Base-by-base conservation (phyloP, 2,888 invertebrate genomes). In the Meiosimyza platycephala region DNA sequence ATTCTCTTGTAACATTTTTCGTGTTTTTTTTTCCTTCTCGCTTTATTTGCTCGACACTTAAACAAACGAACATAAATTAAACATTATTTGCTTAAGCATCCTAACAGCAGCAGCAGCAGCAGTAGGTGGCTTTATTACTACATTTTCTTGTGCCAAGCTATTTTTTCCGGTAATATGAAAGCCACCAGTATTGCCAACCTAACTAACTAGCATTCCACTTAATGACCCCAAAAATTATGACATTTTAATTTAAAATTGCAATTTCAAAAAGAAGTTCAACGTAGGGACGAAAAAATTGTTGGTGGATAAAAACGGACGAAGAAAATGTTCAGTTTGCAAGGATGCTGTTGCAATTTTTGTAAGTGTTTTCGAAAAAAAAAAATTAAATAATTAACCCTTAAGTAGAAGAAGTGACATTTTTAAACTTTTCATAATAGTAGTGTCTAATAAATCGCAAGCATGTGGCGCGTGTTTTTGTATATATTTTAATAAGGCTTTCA, bases 21-120 rank as follows among this genome's bases (percentile, higher is more conserved):
- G 1, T 54, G 1, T 1, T 12, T 12, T 40, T n/a, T 40, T 40
- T 9, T 5, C 9, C 40, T 40, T 40, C 9, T 28, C 51, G 64
- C 51, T 64, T 52, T 64, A 64, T 72, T 60, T 72, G 67, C 66
- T n/a, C 60, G 60, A 54, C 55, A 69, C 64, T 64, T 60, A 62
- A 59, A 59, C 63, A 72, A 76, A 65, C 69, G 72, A 74, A 72
- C 74, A 75, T 76, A 76, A 77, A 77, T 75, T 77, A 77, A 77
- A 75, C 70, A 74, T 73, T 77, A 77, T 76, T 76, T 77, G 77
- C 72, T 72, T 76, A 63, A 72, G 68, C 52, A 55, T 33, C 22
- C 28, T 60, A 50, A 13, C 47, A 63, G 16, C 51, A 18, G 51
- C 28, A 15, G 5, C 22, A 48, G 16, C 15, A n/a, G 51, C 11